Conservation (phyloP, 2,113 vertebrate genomes). For the Synchiropus splendidus region DNA sequence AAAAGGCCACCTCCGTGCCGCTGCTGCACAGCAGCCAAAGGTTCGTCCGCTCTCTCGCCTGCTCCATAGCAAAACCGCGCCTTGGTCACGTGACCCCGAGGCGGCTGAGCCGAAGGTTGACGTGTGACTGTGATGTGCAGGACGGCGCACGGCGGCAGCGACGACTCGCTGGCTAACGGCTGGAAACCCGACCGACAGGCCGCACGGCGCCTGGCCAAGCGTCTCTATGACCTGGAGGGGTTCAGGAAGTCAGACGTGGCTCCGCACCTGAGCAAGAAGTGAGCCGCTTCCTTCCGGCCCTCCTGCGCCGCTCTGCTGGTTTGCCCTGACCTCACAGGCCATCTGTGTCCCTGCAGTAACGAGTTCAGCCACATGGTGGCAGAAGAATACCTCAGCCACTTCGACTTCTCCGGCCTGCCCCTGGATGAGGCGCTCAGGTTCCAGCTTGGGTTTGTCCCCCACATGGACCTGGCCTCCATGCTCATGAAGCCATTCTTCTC, state of each 20-base stretch:
- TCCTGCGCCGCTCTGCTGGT: too few relatives aligned
- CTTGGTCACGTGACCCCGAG: constrained; percentile 45
- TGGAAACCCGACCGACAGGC: constrained; percentile 84
- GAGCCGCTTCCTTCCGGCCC: constrained; percentile 23
- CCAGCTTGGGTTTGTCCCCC: too few relatives aligned
- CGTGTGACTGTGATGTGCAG: too few relatives aligned
- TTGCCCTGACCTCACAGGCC: too few relatives aligned
- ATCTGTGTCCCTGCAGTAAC: constrained; percentile 68
- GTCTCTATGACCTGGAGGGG: constrained; percentile 87
- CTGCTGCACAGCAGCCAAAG: constrained; percentile 29
- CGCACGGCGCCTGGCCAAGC: constrained; percentile 84
- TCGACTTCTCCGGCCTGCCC: constrained; percentile 81
- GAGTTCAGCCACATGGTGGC: constrained; percentile 93
- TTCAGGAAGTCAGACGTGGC: constrained; percentile 93
- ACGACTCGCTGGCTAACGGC: constrained; percentile 77
- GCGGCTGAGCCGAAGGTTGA: constrained; percentile 71
- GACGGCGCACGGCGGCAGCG: constrained; percentile 73
- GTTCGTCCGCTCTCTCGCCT: constrained; percentile 22
- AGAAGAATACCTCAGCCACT: constrained; percentile 88
- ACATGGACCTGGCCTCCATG: not conserved
- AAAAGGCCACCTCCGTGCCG: constrained; percentile 42
- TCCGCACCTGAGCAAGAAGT: constrained; percentile 92
- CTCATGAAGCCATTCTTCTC: not conserved
- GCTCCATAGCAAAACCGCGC: too few relatives aligned
- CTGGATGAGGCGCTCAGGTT: constrained; percentile 90